A percentile compares a stretch with the other conserved stretches of the same genome.
Evolutionary conservation across 2,888 invertebrate genomes (phyloP).

Genomic region (Nectonema munidae): DNA sequence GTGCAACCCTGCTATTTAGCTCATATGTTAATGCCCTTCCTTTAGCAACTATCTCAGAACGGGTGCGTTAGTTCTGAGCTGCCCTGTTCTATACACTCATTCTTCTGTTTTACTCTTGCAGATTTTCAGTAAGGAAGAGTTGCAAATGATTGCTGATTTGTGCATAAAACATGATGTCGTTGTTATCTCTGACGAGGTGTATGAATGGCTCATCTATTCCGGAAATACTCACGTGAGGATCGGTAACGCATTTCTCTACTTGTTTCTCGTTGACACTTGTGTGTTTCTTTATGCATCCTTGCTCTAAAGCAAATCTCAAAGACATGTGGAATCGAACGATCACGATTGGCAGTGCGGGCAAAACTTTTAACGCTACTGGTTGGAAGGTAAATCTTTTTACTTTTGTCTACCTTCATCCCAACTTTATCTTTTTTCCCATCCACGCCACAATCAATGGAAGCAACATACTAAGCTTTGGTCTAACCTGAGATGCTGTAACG

Average conservation of each 20-base stretch:
- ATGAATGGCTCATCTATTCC: conserved; percentile 73
- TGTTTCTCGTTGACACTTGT: background rate
- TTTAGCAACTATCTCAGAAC: too few species aligned
- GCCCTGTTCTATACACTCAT: too few species aligned
- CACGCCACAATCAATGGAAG: too few species aligned
- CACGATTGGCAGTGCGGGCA: conserved; percentile 81
- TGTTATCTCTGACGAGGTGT: conserved; percentile 79
- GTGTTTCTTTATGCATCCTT: background rate
- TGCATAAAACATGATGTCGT: conserved; percentile 67
- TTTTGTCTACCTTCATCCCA: too few species aligned
- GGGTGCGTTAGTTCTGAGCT: too few species aligned
- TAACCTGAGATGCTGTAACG: too few species aligned
- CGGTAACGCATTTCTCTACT: conserved; percentile 1
- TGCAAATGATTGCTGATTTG: conserved; percentile 38
- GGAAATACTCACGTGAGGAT: conserved; percentile 34
- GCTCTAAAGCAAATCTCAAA: conserved; percentile 43
- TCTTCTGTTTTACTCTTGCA: too few species aligned
- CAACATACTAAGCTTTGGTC: too few species aligned
- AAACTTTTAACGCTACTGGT: conserved; percentile 84
- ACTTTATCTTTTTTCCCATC: too few species aligned
- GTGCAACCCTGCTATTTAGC: too few species aligned
- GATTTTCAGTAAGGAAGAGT: conserved; percentile 25
- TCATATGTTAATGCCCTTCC: too few species aligned
- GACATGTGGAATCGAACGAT: conserved; percentile 92
- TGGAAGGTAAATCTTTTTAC: conserved; percentile 33